phyloP scores from a whole-genome alignment of 92 coral and sea anemone genomes.

The Muricea muricata region DNA sequence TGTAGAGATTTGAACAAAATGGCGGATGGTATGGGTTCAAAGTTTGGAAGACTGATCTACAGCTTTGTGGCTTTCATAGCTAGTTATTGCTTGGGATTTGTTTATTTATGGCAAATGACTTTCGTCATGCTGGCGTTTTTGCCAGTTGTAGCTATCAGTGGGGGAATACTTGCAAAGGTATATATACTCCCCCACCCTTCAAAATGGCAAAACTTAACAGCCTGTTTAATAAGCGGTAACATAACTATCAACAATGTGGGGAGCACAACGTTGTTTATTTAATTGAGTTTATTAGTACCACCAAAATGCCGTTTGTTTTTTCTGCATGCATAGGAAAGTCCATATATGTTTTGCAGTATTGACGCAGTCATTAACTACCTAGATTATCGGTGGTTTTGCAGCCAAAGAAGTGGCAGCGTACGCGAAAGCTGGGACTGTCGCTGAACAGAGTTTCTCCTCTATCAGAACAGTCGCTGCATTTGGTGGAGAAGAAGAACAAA shows the following conservation, averaged over 20 bases:
- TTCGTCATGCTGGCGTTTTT: slow-evolving; percentile 80
- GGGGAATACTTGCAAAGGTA: slow-evolving; percentile 89
- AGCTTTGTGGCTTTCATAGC: slow-evolving; percentile 70
- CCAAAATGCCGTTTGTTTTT: too few species aligned
- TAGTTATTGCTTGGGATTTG: slow-evolving; percentile 83
- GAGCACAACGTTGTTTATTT: too few species aligned
- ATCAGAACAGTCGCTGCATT: slow-evolving; percentile 66
- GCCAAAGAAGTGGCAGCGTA: slow-evolving; percentile 56
- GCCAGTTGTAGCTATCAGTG: slow-evolving; percentile 78
- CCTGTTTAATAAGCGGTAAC: too few species aligned
- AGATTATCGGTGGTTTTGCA: slow-evolving; percentile 53
- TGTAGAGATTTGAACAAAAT: slow-evolving; percentile 87
- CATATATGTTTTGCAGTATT: too few species aligned
- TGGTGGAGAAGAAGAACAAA: slow-evolving; percentile 59
- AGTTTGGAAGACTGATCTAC: slow-evolving; percentile 78
- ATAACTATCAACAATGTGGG: too few species aligned
- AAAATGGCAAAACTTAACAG: neutral
- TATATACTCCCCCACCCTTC: neutral
- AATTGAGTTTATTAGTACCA: too few species aligned
- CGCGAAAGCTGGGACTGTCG: slow-evolving; percentile 65
- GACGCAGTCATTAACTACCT: too few species aligned
- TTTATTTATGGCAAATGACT: slow-evolving; percentile 87
- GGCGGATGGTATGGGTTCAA: slow-evolving; percentile 84
- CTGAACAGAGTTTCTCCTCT: slow-evolving; percentile 64
- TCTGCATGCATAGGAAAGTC: too few species aligned